Evolutionary conservation across 2,797 vertebrate species (phyloP).

Genomic region (Botia kubotai): DNA sequence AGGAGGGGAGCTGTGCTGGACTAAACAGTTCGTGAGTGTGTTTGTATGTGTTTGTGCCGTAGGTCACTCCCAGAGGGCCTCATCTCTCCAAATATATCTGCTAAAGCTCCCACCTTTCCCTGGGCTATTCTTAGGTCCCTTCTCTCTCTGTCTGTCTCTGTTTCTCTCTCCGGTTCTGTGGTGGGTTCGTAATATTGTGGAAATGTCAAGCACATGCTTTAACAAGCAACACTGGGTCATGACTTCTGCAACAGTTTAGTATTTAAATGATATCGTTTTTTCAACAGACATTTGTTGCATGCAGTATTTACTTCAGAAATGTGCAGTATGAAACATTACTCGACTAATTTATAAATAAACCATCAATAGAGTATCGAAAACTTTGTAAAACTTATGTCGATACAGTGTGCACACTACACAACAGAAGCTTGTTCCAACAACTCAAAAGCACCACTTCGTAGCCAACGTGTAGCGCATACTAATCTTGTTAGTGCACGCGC

Average conservation of each 20-base stretch:
- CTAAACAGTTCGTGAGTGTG: conserved; percentile 7
- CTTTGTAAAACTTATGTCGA: no score
- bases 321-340: no score
- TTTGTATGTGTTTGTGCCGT: conserved; percentile 22
- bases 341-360: not conserved
- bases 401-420: no score
- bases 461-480: no score
- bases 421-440: no score
- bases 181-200: conserved; percentile 40
- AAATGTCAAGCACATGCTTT: conserved; percentile 46
- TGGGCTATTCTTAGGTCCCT: conserved; percentile 50
- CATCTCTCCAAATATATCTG: conserved; percentile 54
- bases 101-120: conserved; percentile 33
- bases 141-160: conserved; percentile 41
- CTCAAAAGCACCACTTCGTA: no score
- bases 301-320: not conserved
- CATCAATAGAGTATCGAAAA: not conserved
- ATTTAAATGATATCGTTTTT: not conserved
- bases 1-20: not conserved
- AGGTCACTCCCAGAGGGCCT: conserved; percentile 45
- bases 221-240: not conserved
- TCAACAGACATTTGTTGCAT: not conserved
- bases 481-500: no score
- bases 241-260: not conserved
- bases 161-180: conserved; percentile 20